Evolutionary conservation across 1,140 invertebrate genomes (phyloP), one percentile per base, ranked within the genome.

Genomic region (Drosophila willistoni): DNA sequence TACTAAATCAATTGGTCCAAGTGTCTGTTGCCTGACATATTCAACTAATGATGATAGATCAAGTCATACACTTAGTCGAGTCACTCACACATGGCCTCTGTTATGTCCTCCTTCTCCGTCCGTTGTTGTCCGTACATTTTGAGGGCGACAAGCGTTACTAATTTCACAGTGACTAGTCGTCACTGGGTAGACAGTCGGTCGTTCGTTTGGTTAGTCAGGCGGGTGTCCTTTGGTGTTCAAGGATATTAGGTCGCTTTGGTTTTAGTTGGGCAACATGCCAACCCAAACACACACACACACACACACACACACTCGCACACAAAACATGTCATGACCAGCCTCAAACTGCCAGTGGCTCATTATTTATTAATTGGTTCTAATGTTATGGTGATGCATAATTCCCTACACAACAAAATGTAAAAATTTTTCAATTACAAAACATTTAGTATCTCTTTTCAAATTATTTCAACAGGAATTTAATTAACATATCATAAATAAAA

Each of bases 1-100:
- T 68, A 71, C 74, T 77, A 77, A 77, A 77, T 77, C 75, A 77
- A 77, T 77, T 77, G 75, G 68, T 41, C 74, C 74, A 77, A 77
- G 75, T 77, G 75, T 67, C 75, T 77, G 75, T 57, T 77, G 75
- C 44, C 44, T 71, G 75, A 77, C 75, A 77, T 77, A 71, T 71
- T 51, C 75, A 77, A 77, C 75, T 77, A 77, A 77, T 77, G 75
- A 77, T 77, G 75, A 77, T 71, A 77, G 74, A 77, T 77, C 75
- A 67, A 61, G 68, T 51, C 68, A 51, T 62, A 55, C 73, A 64
- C 75, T 77, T 71, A 63, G 74, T 77, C 75, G 77, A 63, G 74
- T 77, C 75, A 77, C 47, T 71, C 74, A 77, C 75, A 77, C 59
- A 67, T 71, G 68, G 61, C 36, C 17, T 17, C 6, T 3, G 34